Percentiles rank a stretch among this genome's conserved stretches.
Evolutionary conservation across 2,888 invertebrate species (phyloP).

Genomic region (Cantharis nigra): DNA sequence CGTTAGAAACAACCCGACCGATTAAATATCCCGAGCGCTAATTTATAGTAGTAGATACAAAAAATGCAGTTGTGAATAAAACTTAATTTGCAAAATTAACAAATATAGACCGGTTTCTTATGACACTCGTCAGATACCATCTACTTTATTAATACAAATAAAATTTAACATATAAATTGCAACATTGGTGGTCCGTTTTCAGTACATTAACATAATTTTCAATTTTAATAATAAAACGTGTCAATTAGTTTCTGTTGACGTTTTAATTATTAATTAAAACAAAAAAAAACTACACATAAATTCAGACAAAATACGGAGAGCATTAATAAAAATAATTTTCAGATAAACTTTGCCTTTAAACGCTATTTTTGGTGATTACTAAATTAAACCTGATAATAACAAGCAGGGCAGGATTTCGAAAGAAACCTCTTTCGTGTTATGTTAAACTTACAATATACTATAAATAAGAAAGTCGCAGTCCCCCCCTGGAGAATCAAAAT

Average conservation of each 20-base stretch:
- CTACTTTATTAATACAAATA: not conserved
- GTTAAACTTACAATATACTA: not conserved
- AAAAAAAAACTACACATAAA: not conserved
- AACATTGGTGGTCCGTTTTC: not conserved
- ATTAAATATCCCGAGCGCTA: not conserved
- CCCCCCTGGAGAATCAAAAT: not conserved
- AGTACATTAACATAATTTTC: not conserved
- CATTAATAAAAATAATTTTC: not conserved
- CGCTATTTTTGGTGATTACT: conserved; percentile 19
- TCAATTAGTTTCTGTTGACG: not conserved
- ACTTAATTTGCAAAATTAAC: not conserved
- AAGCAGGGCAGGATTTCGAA: not conserved
- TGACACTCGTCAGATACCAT: not conserved
- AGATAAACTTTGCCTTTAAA: conserved; percentile 5
- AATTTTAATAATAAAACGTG: not conserved
- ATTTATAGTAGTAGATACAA: not conserved
- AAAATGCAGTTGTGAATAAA: not conserved
- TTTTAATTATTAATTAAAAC: not conserved
- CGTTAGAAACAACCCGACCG: not conserved
- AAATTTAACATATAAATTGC: conserved; percentile 2
- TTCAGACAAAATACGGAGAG: not conserved
- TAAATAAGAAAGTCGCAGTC: not conserved
- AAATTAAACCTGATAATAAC: not conserved
- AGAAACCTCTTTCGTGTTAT: not conserved
- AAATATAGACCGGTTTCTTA: not conserved